Base-by-base conservation (phyloP, 1,140 invertebrate genomes). In the Zaprionus africanus region DNA sequence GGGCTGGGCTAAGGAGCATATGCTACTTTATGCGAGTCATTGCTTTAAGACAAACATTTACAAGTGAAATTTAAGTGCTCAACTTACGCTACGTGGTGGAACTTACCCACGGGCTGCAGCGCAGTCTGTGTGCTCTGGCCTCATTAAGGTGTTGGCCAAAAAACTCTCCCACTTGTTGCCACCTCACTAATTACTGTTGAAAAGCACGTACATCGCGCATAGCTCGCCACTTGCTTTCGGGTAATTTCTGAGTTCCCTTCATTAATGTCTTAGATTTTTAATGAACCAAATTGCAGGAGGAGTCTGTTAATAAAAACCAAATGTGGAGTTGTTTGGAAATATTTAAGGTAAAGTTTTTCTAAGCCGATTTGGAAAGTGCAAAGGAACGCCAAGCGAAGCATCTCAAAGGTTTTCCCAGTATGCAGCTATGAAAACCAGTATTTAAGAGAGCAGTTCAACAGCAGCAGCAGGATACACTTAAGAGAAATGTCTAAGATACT, bases 381-480 rank as follows among this genome's bases (percentile, higher is more conserved):
- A 60, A 34, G 53, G 5, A 62, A 46, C 58, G n/a, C 3, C 36
- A 43, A 64, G 28, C 15, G 17, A 31, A n/a, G 13, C 11, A 46
- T 4, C 2, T 38, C 38, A 58, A 38, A 19, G 11, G 4, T 19
- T 58, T 58, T n/a, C 28, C 28, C 28, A 36, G 13, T 17, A 24
- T 43, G 3, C 3, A 17, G 24, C 13, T 4, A 11, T 7, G 17
- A 61, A 28, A 65, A 54, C 71, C 71, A 69, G 64, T 83, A 77
- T 79, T 83, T 83, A 83, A 83, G 81, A 82, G 81, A 34, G 22
- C 2, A 9, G 1, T 31, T 31, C 7, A 31, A 9, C 28, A 31
- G 28, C 5, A 26, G 15, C 1, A 1, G 1, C 46, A 26, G 15
- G 41, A 17, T 2, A 43, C 41, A 3, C 2, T 57, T 54, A 31